Conservation (phyloP, 2,888 invertebrate species). For the Cyaniris semiargus region DNA sequence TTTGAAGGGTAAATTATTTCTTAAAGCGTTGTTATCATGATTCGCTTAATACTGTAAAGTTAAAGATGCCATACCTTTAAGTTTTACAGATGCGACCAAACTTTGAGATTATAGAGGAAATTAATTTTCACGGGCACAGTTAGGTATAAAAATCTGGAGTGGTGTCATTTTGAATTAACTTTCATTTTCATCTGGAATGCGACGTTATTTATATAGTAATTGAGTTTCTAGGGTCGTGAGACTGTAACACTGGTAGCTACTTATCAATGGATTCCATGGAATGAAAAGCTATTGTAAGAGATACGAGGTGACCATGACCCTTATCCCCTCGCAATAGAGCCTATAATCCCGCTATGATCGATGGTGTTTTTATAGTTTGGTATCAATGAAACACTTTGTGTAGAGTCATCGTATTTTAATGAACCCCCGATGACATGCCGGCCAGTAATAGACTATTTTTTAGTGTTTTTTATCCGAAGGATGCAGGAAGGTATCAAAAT, state of each 20-base stretch:
- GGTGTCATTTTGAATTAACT: slow-evolving; percentile 42
- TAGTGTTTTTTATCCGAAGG: slow-evolving; percentile 73
- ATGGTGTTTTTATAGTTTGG: slow-evolving; percentile 71
- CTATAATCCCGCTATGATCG: slow-evolving; percentile 47
- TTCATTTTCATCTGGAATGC: slow-evolving; percentile 47
- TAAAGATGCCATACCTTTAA: neutral
- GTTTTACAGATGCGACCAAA: neutral
- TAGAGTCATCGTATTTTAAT: slow-evolving; percentile 80
- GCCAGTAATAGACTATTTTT: slow-evolving; percentile 80
- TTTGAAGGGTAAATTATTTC: no score
- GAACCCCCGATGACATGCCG: slow-evolving; percentile 80
- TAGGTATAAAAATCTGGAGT: neutral
- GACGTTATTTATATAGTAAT: slow-evolving; percentile 51
- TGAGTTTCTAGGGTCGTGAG: slow-evolving; percentile 67
- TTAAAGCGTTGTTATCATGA: no score
- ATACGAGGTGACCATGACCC: slow-evolving; percentile 63
- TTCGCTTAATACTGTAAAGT: no score
- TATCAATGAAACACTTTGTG: slow-evolving; percentile 79
- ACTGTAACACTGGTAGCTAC: slow-evolving; percentile 79
- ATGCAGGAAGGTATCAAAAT: slow-evolving; percentile 59
- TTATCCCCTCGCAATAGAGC: slow-evolving; percentile 51
- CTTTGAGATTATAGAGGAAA: neutral
- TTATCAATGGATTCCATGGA: slow-evolving; percentile 80
- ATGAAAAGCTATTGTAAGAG: slow-evolving; percentile 75
- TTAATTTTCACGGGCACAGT: neutral